These are phyloP conservation scores for Gobio occitaniae DNA, from an alignment of 2,797 vertebrate species.

Conservation along the genomic window DNA sequence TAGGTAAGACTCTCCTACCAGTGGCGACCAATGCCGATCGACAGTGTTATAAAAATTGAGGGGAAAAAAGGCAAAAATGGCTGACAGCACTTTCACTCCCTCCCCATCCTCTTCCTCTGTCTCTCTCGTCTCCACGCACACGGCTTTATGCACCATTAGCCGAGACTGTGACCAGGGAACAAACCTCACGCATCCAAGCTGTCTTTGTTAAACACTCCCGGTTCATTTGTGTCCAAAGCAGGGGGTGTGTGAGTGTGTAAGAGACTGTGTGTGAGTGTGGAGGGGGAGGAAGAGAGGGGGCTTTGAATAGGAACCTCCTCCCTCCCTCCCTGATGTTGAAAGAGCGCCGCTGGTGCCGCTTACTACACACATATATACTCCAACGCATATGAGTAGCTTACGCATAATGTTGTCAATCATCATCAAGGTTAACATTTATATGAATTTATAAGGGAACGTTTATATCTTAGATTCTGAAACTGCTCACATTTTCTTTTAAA, in stretches of 20 bases:
- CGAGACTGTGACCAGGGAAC: slow-evolving; percentile 79
- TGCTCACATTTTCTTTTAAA: neutral
- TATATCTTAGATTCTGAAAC: neutral
- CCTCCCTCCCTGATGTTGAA: slow-evolving; percentile 83
- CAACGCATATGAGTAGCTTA: neutral
- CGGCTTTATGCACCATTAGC: slow-evolving; percentile 88
- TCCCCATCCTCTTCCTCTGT: slow-evolving; percentile 66
- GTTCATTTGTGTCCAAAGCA: slow-evolving; percentile 83
- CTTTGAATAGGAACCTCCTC: slow-evolving; percentile 84
- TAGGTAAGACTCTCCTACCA: slow-evolving; percentile 63
- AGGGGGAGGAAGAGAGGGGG: slow-evolving; percentile 69
- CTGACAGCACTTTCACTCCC: slow-evolving; percentile 94
- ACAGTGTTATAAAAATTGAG: slow-evolving; percentile 17
- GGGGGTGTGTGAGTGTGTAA: slow-evolving; percentile 44
- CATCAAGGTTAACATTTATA: neutral
- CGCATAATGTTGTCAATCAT: slow-evolving; percentile 5
- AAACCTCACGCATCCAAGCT: slow-evolving; percentile 79
- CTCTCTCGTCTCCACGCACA: slow-evolving; percentile 42
- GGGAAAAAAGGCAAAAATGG: slow-evolving; percentile 88
- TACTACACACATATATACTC: slow-evolving; percentile 70
- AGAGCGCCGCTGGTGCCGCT: slow-evolving; percentile 81
- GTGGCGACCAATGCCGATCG: slow-evolving; percentile 49
- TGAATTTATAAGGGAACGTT: neutral
- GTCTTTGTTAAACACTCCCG: slow-evolving; percentile 84
- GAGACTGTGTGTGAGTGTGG: slow-evolving; percentile 24